Conservation (phyloP, 2,797 vertebrate genomes). For the Myotis planiceps region DNA sequence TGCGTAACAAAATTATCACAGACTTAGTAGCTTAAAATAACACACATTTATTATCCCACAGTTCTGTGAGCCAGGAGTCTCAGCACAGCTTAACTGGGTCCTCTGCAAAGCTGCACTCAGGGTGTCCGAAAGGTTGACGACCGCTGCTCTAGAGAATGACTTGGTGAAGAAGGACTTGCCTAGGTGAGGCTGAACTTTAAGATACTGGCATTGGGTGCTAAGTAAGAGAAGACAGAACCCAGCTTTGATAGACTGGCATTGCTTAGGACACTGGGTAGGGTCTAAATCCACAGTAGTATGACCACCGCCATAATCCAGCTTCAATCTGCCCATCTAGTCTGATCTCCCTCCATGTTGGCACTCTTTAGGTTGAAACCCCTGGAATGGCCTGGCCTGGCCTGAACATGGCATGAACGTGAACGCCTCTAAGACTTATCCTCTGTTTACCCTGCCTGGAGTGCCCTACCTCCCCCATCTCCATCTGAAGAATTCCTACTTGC, state of each 20-base stretch:
- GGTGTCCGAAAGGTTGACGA: background rate
- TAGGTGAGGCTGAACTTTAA: background rate
- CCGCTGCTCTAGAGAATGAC: background rate
- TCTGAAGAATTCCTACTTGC: background rate
- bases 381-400: background rate
- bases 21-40: constrained; percentile 17
- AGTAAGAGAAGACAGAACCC: background rate
- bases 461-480: background rate
- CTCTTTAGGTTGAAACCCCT: background rate
- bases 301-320: background rate
- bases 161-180: background rate
- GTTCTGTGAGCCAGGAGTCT: background rate
- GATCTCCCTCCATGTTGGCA: background rate
- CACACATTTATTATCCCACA: background rate
- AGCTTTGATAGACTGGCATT: background rate
- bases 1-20: constrained; percentile 58
- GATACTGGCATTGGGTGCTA: background rate
- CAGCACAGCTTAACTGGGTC: background rate
- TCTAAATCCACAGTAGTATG: background rate
- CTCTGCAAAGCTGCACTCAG: background rate
- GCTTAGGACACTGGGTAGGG: background rate
- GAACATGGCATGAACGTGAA: background rate
- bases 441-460: background rate
- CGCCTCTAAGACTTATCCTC: background rate
- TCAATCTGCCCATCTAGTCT: background rate